Evolutionary conservation across 92 coral and sea anemone genomes (phyloP).

Genomic region (Porites cylindrica): DNA sequence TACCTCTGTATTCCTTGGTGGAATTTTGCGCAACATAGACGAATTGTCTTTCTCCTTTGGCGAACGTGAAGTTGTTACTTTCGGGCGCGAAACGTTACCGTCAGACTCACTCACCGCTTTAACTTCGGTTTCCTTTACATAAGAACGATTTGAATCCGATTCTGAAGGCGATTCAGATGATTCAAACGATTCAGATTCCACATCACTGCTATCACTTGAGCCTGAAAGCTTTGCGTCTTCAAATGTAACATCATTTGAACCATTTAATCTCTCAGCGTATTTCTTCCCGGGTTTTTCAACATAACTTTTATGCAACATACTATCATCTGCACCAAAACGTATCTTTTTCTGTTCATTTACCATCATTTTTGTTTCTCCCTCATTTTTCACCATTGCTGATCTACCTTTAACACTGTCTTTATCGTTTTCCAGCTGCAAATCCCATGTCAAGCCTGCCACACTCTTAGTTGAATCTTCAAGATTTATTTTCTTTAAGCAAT

Average conservation of each 20-base stretch:
- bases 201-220: not conserved
- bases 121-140: too few relatives aligned
- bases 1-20: not conserved
- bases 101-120: not conserved
- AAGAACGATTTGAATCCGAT: not conserved
- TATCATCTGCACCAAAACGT: not conserved
- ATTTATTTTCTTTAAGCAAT: slow-evolving; percentile 81
- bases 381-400: not conserved
- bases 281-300: not conserved
- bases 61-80: too few relatives aligned
- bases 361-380: not conserved
- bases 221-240: not conserved
- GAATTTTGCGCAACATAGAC: not conserved
- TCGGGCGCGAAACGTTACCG: not conserved
- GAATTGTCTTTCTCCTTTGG: not conserved
- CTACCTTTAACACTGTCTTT: not conserved
- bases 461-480: slow-evolving; percentile 42
- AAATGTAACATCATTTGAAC: not conserved
- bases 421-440: slow-evolving; percentile 45
- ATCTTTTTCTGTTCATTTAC: not conserved
- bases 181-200: not conserved
- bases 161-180: not conserved
- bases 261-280: not conserved
- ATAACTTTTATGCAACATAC: not conserved
- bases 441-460: slow-evolving; percentile 85